Base-by-base conservation (phyloP, 2,888 invertebrate genomes). In the Drosophila paranaensis region DNA sequence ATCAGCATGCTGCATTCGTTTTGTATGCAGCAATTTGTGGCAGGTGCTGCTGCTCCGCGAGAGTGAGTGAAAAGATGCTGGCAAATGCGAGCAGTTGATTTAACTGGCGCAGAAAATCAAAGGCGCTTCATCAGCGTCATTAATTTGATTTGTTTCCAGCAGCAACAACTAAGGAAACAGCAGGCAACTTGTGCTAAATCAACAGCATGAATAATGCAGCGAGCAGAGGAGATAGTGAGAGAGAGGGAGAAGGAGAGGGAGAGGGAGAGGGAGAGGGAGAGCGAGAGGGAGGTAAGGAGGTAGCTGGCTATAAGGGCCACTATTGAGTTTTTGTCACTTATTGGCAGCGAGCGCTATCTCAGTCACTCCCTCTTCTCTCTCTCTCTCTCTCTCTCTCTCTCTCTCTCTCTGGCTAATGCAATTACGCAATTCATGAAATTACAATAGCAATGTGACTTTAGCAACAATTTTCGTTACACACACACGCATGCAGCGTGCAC, bases 351-450 rank as follows among this genome's bases (percentile, higher is more conserved):
- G 27, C 11, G 42, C 35, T 33, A 5, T 27, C 20, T 13, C 30
- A 8, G 16, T 11, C 37, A 4, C 25, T 10, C 6, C 5, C 39
- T 11, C 13, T 14, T n/a, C 6, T 9, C 39, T 11, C 13, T 14
- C 25, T n/a, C 9, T 25, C 25, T 14, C 45, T n/a, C 3, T 27
- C 25, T 20, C 14, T n/a, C 9, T 10, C 0, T 25, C 43, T 27
- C 30, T 35, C 30, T 20, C 60, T 51, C 27, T 25, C 48, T 20
- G 43, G 9, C 27, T 60, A 81, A 78, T 82, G 81, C 83, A 86
- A 82, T 82, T 86, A 83, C 81, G 77, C 66, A 80, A 82, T 80
- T 82, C 86, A 81, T 86, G 71, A 81, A 83, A 87, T 82, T 87
- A 79, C 71, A 55, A 87, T 70, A 62, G 67, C 71, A 77, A 67